Percentiles rank a stretch among this genome's conserved stretches.
Evolutionary conservation across 2,797 vertebrate genomes (phyloP).

Genomic region (Hydrophis major): DNA sequence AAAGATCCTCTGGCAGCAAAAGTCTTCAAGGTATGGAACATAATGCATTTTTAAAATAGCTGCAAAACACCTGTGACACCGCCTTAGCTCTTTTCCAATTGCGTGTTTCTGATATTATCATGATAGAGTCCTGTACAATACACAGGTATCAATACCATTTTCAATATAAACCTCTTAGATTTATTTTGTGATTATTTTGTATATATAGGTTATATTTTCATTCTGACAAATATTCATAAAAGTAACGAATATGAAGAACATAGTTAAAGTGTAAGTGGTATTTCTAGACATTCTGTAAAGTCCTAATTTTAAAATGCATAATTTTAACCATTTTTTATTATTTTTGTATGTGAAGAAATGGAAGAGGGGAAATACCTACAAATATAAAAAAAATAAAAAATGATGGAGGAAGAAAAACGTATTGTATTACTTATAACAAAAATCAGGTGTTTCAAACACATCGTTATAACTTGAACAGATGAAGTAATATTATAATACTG

Average conservation of each 20-base stretch:
- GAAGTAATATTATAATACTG: background rate
- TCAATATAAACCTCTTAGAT: background rate
- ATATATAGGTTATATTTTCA: background rate
- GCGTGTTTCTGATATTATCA: background rate
- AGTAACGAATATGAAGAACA: background rate
- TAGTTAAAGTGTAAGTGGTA: background rate
- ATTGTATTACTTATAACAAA: background rate
- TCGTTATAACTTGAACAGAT: background rate
- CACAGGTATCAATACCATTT: background rate
- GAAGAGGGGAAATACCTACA: background rate
- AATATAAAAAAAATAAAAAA: background rate
- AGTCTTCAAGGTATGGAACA: slow-evolving; percentile 93
- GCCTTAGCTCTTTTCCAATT: background rate
- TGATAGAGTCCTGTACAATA: background rate
- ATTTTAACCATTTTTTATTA: background rate
- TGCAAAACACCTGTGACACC: background rate
- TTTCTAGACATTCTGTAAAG: background rate
- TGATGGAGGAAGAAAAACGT: background rate
- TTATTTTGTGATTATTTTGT: background rate
- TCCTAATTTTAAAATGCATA: background rate
- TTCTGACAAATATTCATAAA: background rate
- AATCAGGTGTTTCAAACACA: background rate
- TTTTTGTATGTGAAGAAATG: background rate
- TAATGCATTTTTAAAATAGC: slow-evolving; percentile 20
- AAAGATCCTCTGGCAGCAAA: slow-evolving; percentile 99